Base-by-base conservation (phyloP, 2,113 vertebrate species). In the Danionella cerebrum region DNA sequence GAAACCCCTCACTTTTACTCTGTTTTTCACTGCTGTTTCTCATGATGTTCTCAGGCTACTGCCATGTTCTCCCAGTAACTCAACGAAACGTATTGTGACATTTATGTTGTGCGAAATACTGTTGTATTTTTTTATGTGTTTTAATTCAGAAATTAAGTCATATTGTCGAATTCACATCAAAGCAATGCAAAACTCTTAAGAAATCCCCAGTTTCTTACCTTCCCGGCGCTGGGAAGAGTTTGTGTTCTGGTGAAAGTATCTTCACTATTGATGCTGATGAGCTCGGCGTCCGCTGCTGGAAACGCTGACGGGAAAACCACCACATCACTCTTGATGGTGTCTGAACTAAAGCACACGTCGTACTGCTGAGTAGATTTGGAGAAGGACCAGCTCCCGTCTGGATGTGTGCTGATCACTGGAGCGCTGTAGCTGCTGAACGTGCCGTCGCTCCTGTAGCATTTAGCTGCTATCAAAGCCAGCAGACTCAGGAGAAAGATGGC, bases 301-400 rank as follows among this genome's bases (percentile, higher is more conserved):
- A 76, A 71, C 24, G 42, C 51, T 42, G 70, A 57, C 2, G 65
- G 70, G 33, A 59, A 66, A 64, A 73, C 65, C 9, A 76, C 47
- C 9, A 76, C 45, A 18, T 73, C 66, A 54, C 66, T 71, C 25
- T 73, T 69, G 25, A 76, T 58, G 12, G 76, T 78, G 78, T 82
- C 80, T 55, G 75, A 84, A 39, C 79, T 81, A 68, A 82, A 84
- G 68, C 79, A 84, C 59, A 81, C 80, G 27, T 81, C 82, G 21
- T 82, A 82, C 50, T 82, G 80, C 69, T 84, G 80, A 42, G 80
- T 82, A 35, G 80, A 51, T 78, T 81, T 82, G 11, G 79, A 81
- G 69, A 79, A 84, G 76, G 79, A 84, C 80, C 82, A 82, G 74
- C 77, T 84, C 62, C 80, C 77, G 0, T 80, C 80, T 47, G 76